phyloP scores from a whole-genome alignment of 2,888 invertebrate genomes.

The Ashinkailepas kermadecensis region DNA sequence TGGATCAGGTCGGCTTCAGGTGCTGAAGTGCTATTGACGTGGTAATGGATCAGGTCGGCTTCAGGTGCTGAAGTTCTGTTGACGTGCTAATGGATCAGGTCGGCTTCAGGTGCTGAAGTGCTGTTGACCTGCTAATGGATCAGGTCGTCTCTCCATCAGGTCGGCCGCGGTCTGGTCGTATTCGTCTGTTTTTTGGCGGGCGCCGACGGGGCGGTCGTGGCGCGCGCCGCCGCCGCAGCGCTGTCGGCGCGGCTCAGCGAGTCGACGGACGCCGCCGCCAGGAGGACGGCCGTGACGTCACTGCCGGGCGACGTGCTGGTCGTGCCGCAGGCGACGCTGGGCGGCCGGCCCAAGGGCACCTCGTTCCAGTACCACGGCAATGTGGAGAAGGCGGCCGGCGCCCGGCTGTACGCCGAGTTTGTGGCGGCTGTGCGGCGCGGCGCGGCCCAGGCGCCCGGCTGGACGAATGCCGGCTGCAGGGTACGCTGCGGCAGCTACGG shows the following conservation, averaged over 20 bases:
- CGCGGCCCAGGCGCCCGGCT: slow-evolving; percentile 28
- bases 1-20: too few relatives aligned
- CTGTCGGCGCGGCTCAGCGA: slow-evolving; percentile 39
- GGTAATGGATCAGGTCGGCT: too few relatives aligned
- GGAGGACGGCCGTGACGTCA: slow-evolving; percentile 39
- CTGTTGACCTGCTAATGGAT: too few relatives aligned
- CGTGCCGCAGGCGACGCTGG: slow-evolving; percentile 45
- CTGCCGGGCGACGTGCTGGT: slow-evolving; percentile 44
- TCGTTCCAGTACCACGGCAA: slow-evolving; percentile 45
- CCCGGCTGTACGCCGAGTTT: slow-evolving; percentile 39
- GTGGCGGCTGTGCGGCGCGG: slow-evolving; percentile 34
- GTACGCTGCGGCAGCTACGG: slow-evolving; percentile 38
- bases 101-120: background rate
- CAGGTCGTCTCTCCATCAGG: background rate
- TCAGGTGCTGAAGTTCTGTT: too few relatives aligned
- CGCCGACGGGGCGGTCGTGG: slow-evolving; percentile 38
- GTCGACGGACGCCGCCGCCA: slow-evolving; percentile 34
- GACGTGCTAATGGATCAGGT: background rate
- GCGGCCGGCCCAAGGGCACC: slow-evolving; percentile 44
- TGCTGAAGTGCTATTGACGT: too few relatives aligned
- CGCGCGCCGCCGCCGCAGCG: slow-evolving; percentile 38
- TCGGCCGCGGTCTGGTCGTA: slow-evolving; percentile 40
- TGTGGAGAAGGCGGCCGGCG: slow-evolving; percentile 42
- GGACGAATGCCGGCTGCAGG: slow-evolving; percentile 40
- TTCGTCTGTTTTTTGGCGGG: slow-evolving; percentile 44